Evolutionary conservation across 2,113 vertebrate species (phyloP), one percentile per base, ranked within the genome.

Genomic region (Hemicordylus capensis): DNA sequence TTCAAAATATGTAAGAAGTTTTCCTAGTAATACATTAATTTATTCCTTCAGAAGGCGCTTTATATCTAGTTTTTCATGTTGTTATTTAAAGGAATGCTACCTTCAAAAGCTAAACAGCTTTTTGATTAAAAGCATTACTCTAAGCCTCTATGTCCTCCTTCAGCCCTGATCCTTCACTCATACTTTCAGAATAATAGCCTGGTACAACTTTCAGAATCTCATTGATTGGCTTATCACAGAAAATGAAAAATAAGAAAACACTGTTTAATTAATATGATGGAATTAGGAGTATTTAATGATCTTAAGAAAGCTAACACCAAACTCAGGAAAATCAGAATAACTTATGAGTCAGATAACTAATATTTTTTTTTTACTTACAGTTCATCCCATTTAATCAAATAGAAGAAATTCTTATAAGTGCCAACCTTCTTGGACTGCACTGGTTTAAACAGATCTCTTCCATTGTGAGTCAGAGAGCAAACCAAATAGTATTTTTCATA

Each of bases 331-430:
- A 80, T 24, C 4, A 77, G 0, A 85, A 83, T 73, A 20, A 72
- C 88, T 86, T 81, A 73, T 34, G 63, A 26, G 67, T n/a, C 67
- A 75, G 37, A 28, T 28, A 46, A 70, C 5, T 48, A 15, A 37
- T 64, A 22, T 1, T 74, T n/a, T n/a, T n/a, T n/a, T n/a, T 64
- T 72, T 69, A 98, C 99, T 98, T 96, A 99, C 99, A 98, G 94
- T 92, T 99, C 98, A 85, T 99, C 98, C 99, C 99, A 99, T 92
- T 98, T 99, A 94, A 99, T 97, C 95, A 99, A 98, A 95, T 98
- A 99, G 97, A 98, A 99, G 95, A 99, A 99, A 94, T 96, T 98
- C 94, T 97, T 98, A 85, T 99, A 99, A 3, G 98, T 98, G 90
- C 99, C 98, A 93, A 99, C 98, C 92, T 97, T 98, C 97, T 99